Evolutionary conservation across 35 echinoderm and acorn worm species (phyloP).

Genomic region (Ptychodera flava): DNA sequence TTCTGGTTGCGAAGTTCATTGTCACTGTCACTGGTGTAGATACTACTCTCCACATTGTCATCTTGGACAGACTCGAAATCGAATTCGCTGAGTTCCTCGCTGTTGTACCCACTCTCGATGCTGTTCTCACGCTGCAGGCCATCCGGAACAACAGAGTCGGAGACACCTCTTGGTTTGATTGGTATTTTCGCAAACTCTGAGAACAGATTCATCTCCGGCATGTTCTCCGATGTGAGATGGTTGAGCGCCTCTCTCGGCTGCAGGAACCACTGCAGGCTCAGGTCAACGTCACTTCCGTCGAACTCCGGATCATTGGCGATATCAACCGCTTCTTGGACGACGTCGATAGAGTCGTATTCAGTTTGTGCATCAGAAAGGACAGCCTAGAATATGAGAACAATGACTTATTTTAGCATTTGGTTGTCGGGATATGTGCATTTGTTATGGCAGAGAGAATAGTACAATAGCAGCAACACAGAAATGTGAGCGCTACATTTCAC

Average conservation of each 20-base stretch:
- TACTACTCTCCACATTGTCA: not conserved
- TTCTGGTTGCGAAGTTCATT: not conserved
- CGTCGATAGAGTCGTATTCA: not conserved
- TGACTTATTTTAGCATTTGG: too few relatives aligned
- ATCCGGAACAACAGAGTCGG: not conserved
- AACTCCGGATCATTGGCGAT: not conserved
- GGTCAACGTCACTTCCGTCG: not conserved
- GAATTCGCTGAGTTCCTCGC: not conserved
- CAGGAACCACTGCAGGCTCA: constrained; percentile 66
- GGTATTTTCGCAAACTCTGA: not conserved
- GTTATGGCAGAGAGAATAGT: too few relatives aligned
- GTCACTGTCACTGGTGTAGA: not conserved
- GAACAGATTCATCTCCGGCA: not conserved
- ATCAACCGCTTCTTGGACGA: not conserved
- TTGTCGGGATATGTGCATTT: too few relatives aligned
- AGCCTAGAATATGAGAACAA: not conserved
- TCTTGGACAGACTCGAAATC: not conserved
- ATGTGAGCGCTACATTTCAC: too few relatives aligned
- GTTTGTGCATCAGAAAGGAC: not conserved
- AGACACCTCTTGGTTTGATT: not conserved
- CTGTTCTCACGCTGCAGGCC: not conserved
- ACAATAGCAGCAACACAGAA: too few relatives aligned
- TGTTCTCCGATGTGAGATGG: not conserved
- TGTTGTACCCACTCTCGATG: not conserved
- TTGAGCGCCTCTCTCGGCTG: constrained; percentile 64